Conservation (phyloP, 2,113 vertebrate species). For the Leptobrachium ailaonicum region DNA sequence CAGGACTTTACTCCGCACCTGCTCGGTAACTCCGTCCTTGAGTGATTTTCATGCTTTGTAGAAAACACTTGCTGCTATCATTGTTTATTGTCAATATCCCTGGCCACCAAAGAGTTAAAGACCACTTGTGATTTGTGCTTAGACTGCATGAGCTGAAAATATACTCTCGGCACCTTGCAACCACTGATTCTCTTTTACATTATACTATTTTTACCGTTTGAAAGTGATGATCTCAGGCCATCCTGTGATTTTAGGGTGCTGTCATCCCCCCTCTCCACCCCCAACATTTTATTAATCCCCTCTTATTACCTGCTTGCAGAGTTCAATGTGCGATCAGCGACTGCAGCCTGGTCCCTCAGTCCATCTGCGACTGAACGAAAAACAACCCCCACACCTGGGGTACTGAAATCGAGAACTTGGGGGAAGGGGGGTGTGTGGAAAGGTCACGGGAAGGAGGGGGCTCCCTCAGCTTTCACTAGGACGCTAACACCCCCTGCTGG, state of each 20-base stretch:
- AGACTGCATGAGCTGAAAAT: too few relatives aligned
- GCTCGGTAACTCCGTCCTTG: too few relatives aligned
- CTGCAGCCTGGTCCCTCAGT: constrained; percentile 29
- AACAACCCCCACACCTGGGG: constrained; percentile 40
- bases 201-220: too few relatives aligned
- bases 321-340: constrained; percentile 1
- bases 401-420: constrained; percentile 34
- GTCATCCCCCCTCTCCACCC: background rate
- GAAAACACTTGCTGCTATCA: too few relatives aligned
- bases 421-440: constrained; percentile 17
- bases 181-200: too few relatives aligned
- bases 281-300: background rate
- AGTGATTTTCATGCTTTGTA: too few relatives aligned
- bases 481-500: constrained; percentile 35
- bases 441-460: constrained; percentile 36
- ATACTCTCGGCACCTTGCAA: too few relatives aligned
- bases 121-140: too few relatives aligned
- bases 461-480: constrained; percentile 15
- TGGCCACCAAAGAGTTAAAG: too few relatives aligned
- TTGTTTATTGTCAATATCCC: too few relatives aligned
- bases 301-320: constrained; percentile 28
- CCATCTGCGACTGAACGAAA: constrained; percentile 29
- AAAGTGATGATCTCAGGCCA: too few relatives aligned
- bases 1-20: too few relatives aligned
- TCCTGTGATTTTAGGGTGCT: background rate